A percentile compares a stretch with the other conserved stretches of the same genome.
These are phyloP conservation scores for Drosophila quadrilineata DNA, from an alignment of 1,140 invertebrate species.

Conservation along the genomic window DNA sequence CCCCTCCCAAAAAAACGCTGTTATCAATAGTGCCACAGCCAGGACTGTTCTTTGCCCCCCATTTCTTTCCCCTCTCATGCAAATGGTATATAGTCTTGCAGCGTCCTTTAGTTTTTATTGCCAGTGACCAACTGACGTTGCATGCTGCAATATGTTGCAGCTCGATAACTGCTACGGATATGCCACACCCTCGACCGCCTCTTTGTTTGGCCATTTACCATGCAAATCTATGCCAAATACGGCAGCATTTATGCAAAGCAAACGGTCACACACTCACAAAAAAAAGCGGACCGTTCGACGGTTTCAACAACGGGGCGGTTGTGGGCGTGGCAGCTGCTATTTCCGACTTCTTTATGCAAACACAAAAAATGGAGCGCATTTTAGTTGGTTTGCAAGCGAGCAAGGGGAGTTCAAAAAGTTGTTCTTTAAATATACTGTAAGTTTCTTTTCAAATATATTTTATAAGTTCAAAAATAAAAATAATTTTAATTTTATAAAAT, in stretches of 20 bases:
- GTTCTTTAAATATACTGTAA: background rate
- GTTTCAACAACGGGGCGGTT: background rate
- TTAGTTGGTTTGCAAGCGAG: background rate
- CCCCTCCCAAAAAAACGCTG: too few relatives aligned
- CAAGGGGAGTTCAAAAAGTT: slow-evolving; percentile 1
- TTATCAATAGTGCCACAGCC: slow-evolving; percentile 52
- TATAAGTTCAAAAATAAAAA: background rate
- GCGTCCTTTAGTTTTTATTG: slow-evolving; percentile 60
- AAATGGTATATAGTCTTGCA: slow-evolving; percentile 57
- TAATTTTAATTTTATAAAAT: background rate
- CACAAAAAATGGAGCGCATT: slow-evolving; percentile 11
- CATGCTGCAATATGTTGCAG: slow-evolving; percentile 69
- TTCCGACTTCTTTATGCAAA: slow-evolving; percentile 11
- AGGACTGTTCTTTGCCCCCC: slow-evolving; percentile 1
- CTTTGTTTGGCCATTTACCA: slow-evolving; percentile 45
- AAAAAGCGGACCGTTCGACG: slow-evolving; percentile 47
- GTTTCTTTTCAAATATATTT: background rate
- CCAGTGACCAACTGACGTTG: slow-evolving; percentile 48
- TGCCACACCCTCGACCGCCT: background rate
- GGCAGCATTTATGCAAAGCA: slow-evolving; percentile 65
- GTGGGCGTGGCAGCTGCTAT: slow-evolving; percentile 8
- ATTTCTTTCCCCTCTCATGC: slow-evolving; percentile 36
- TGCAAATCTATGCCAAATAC: slow-evolving; percentile 77
- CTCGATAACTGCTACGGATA: slow-evolving; percentile 49
- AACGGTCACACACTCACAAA: slow-evolving; percentile 29